Percentiles rank a stretch among this genome's conserved stretches.
Conservation (phyloP, 2,797 vertebrate species). For the Tapera naevia region DNA sequence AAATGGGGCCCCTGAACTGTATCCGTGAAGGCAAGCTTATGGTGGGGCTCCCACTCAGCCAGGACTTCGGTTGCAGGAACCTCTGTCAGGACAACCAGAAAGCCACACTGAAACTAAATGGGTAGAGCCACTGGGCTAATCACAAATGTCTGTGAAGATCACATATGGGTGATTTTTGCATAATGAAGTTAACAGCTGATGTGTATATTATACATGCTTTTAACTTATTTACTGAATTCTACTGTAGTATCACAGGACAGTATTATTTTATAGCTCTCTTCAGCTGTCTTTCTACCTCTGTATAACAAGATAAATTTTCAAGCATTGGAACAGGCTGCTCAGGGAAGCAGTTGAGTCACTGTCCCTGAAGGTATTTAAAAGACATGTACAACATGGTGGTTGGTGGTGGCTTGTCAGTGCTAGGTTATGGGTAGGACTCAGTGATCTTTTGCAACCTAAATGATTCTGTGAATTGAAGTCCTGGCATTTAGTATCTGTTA, state of each 20-base stretch:
- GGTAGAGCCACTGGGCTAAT: neutral
- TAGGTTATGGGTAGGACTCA: too few species aligned
- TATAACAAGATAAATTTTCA: neutral
- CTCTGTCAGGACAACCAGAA: neutral
- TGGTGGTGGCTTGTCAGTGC: too few species aligned
- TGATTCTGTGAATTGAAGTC: neutral
- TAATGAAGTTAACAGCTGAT: neutral
- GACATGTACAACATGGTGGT: too few species aligned
- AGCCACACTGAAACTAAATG: neutral
- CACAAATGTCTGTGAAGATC: neutral
- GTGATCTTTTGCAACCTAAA: too few species aligned
- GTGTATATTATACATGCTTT: neutral
- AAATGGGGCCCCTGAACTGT: rapidly evolving
- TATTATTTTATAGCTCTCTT: neutral
- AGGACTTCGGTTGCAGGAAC: neutral
- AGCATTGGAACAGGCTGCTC: too few species aligned
- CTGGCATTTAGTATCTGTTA: neutral
- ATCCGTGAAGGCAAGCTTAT: rapidly evolving
- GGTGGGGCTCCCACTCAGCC: neutral
- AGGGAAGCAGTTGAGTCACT: too few species aligned
- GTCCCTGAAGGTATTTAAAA: too few species aligned
- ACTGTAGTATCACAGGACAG: neutral
- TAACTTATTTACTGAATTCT: neutral
- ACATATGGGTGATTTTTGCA: neutral
- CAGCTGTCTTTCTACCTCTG: neutral